phyloP scores from a whole-genome alignment of 2,113 vertebrate genomes.

The Melanerpes aurifrons region DNA sequence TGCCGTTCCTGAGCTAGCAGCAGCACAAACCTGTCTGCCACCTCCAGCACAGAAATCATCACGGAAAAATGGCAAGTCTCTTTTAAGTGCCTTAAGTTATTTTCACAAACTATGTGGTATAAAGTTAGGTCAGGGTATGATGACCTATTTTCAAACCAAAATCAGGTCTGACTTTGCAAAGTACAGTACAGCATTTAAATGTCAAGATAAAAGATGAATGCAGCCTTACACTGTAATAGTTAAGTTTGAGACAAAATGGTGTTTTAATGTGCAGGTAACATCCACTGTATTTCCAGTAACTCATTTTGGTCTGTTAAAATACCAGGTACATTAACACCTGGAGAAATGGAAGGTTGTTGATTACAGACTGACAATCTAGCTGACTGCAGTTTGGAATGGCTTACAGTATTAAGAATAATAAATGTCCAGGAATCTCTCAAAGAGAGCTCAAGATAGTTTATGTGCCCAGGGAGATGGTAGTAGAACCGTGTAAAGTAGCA shows the following conservation, averaged over 20 bases:
- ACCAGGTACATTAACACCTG: neutral
- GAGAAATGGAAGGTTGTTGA: neutral
- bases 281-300: neutral
- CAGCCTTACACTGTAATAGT: neutral
- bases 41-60: constrained; percentile 76
- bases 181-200: neutral
- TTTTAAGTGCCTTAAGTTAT: neutral
- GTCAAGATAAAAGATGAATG: neutral
- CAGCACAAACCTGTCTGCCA: constrained; percentile 46
- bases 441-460: neutral
- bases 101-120: neutral
- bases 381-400: neutral
- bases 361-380: neutral
- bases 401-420: neutral
- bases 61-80: constrained; percentile 77
- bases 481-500: neutral
- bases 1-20: constrained; percentile 37
- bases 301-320: neutral
- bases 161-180: neutral
- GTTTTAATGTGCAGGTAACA: neutral
- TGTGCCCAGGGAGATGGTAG: neutral
- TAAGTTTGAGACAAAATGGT: neutral
- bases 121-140: neutral
- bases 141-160: neutral
- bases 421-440: neutral